Percentiles rank a stretch among this genome's conserved stretches.
These are phyloP conservation scores for Aphelinus certus DNA, from an alignment of 1,140 invertebrate species.

Conservation along the genomic window DNA sequence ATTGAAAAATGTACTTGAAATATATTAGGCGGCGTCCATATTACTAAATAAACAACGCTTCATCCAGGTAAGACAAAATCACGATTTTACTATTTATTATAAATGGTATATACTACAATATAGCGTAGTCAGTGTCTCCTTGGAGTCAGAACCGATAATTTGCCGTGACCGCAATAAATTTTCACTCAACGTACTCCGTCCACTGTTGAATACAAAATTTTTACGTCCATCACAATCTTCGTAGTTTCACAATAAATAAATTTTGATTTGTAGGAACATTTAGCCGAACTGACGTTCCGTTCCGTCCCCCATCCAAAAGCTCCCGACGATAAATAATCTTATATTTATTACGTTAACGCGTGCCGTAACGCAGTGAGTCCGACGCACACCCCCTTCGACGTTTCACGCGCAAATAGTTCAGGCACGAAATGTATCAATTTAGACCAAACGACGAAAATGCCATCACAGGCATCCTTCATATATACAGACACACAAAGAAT, in stretches of 20 bases:
- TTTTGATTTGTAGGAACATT: slow-evolving; percentile 43
- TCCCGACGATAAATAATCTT: not conserved
- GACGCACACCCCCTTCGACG: not conserved
- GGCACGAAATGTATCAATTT: slow-evolving; percentile 43
- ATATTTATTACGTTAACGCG: slow-evolving; percentile 8
- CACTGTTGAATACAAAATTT: slow-evolving; percentile 39
- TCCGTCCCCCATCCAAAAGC: slow-evolving; percentile 39
- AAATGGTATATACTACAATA: slow-evolving; percentile 36
- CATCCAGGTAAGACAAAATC: slow-evolving; percentile 28
- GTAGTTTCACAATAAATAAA: slow-evolving; percentile 41
- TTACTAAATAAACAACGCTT: slow-evolving; percentile 29
- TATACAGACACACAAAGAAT: not conserved
- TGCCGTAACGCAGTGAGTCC: slow-evolving; percentile 3
- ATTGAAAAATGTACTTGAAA: not conserved
- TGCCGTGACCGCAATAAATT: not conserved
- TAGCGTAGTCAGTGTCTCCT: not conserved
- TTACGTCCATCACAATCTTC: slow-evolving; percentile 43
- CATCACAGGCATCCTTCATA: slow-evolving; percentile 33
- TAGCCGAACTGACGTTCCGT: slow-evolving; percentile 39
- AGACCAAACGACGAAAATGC: slow-evolving; percentile 43
- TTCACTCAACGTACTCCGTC: slow-evolving; percentile 34
- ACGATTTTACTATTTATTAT: slow-evolving; percentile 19
- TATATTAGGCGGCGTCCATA: slow-evolving; percentile 31
- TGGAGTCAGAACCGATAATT: too few relatives aligned
- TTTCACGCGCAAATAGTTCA: slow-evolving; percentile 30